A percentile compares a stretch with the other conserved stretches of the same genome.
Evolutionary conservation across 30 jellyfish, hydroid and myxozoan species (phyloP).

Genomic region (Aurelia coerulea): DNA sequence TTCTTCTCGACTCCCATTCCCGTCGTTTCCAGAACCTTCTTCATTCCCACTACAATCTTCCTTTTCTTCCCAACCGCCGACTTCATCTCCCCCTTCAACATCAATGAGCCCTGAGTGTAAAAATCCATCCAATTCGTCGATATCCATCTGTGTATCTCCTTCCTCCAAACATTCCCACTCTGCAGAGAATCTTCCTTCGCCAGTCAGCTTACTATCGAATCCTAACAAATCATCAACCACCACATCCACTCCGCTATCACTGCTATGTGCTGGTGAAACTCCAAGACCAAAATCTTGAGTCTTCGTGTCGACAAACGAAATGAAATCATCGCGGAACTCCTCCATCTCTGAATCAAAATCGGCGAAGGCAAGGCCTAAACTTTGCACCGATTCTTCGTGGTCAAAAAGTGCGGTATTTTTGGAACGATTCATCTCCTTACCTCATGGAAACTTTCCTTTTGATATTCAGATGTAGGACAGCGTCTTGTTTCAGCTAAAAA

Average conservation of each 20-base stretch:
- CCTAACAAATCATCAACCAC: not conserved
- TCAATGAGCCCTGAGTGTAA: too few relatives aligned
- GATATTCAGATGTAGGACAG: too few relatives aligned
- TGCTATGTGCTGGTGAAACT: slow-evolving; percentile 66
- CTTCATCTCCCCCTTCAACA: too few relatives aligned
- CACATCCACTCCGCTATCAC: slow-evolving; percentile 78
- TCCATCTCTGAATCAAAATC: slow-evolving; percentile 20
- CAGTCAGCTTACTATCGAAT: too few relatives aligned
- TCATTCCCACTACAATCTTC: not conserved
- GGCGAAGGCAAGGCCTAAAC: not conserved
- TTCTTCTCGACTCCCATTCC: not conserved
- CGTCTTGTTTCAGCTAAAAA: too few relatives aligned
- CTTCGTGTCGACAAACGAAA: not conserved
- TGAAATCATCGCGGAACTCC: slow-evolving; percentile 19
- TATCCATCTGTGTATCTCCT: not conserved
- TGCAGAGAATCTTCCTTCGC: not conserved
- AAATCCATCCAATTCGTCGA: too few relatives aligned
- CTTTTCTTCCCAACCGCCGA: not conserved
- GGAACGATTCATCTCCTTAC: too few relatives aligned
- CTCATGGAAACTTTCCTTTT: too few relatives aligned
- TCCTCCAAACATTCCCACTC: not conserved
- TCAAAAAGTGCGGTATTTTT: too few relatives aligned
- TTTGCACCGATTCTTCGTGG: too few relatives aligned
- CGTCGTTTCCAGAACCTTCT: not conserved
- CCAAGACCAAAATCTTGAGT: slow-evolving; percentile 14